Evolutionary conservation across 2,888 invertebrate species (phyloP).

Genomic region (Apoderus coryli): DNA sequence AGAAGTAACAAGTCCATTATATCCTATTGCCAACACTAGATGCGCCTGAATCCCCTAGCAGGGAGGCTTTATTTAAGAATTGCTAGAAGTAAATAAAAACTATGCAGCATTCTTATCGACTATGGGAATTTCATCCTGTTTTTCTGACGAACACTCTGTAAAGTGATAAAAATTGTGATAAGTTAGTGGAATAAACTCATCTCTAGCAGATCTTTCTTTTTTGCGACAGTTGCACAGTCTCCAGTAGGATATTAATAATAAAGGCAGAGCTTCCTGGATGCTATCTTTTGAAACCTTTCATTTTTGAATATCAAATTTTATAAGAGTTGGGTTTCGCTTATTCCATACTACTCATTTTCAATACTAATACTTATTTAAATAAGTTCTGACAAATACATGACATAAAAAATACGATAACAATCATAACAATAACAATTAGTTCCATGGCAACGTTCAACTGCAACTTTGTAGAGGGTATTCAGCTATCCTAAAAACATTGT

Average conservation of each 20-base stretch:
- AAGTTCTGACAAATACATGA: no score
- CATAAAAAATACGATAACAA: no score
- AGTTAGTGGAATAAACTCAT: constrained; percentile 1
- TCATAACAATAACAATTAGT: no score
- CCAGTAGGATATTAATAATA: constrained; percentile 1
- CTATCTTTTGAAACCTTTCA: constrained; percentile 1
- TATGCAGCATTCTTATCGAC: constrained; percentile 1
- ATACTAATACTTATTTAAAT: no score
- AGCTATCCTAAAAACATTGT: no score
- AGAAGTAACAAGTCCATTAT: no score
- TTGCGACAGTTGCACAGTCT: constrained; percentile 3
- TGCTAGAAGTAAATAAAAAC: neutral
- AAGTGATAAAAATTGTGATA: constrained; percentile 2
- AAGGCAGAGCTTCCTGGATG: constrained; percentile 1
- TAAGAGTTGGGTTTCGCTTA: constrained; percentile 2
- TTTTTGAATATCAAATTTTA: constrained; percentile 2
- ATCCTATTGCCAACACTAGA: no score
- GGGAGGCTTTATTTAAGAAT: no score
- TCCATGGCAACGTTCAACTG: no score
- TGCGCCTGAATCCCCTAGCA: no score
- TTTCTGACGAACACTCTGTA: constrained; percentile 2
- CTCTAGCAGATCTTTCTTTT: constrained; percentile 2
- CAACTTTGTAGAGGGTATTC: no score
- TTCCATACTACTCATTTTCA: no score
- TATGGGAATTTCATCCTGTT: constrained; percentile 2